A percentile compares a stretch with the other conserved stretches of the same genome.
Evolutionary conservation across 2,888 invertebrate species (phyloP).

Genomic region (Synergus umbraculus): DNA sequence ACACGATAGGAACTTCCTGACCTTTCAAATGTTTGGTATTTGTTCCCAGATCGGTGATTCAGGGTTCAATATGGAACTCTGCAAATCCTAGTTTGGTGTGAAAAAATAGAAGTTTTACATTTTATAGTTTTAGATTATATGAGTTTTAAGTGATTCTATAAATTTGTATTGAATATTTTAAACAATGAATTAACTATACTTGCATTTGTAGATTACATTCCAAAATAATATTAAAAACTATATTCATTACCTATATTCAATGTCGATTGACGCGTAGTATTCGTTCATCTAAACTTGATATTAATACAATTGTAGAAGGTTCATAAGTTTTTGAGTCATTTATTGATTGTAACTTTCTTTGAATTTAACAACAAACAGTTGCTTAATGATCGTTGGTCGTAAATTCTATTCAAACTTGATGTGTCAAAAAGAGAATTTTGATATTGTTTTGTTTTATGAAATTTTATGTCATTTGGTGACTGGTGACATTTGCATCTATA

Average conservation of each 20-base stretch:
- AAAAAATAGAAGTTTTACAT: neutral
- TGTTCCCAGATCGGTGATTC: neutral
- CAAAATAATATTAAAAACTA: no score
- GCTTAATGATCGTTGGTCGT: no score
- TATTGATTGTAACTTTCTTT: neutral
- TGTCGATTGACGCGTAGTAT: neutral
- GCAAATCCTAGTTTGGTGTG: neutral
- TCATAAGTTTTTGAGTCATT: neutral
- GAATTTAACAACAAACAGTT: neutral
- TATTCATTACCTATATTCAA: neutral
- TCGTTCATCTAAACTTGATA: neutral
- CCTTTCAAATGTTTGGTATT: neutral
- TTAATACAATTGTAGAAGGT: neutral
- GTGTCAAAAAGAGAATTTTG: neutral
- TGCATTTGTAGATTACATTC: no score
- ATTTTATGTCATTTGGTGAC: neutral
- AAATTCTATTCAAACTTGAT: no score
- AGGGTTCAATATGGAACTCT: neutral
- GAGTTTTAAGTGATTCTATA: no score
- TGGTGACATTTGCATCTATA: neutral
- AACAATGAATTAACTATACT: no score
- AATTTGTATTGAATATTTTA: no score
- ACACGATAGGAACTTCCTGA: neutral
- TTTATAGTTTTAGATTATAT: neutral
- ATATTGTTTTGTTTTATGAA: constrained; percentile 7